A percentile compares a stretch with the other conserved stretches of the same genome.
Evolutionary conservation across 2,797 vertebrate species (phyloP).

Genomic region (Naso thynnoides): DNA sequence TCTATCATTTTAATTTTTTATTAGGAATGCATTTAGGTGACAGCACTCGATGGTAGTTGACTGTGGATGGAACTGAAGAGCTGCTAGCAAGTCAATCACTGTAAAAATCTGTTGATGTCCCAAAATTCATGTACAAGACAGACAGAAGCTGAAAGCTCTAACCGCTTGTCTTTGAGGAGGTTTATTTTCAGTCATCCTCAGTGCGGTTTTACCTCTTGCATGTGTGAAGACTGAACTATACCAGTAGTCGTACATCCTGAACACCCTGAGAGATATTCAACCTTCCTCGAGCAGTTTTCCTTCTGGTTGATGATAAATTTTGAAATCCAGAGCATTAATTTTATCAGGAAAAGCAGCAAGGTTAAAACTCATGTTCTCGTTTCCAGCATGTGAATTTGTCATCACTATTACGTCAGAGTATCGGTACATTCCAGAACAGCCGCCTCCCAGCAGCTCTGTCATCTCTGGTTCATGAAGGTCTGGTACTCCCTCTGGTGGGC

Average conservation of each 20-base stretch:
- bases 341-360: slow-evolving; percentile 9
- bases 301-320: not conserved
- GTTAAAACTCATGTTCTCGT: slow-evolving; percentile 4
- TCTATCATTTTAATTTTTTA: slow-evolving; percentile 38
- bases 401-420: slow-evolving; percentile 15
- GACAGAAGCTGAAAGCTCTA: not conserved
- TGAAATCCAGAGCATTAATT: not conserved
- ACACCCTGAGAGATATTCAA: not conserved
- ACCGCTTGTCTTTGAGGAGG: not conserved
- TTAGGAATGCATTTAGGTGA: slow-evolving; percentile 37
- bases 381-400: slow-evolving; percentile 25
- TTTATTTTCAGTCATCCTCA: not conserved
- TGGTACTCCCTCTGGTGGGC: slow-evolving; percentile 93
- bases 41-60: not conserved
- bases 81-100: not conserved
- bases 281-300: not conserved
- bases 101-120: not conserved
- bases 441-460: slow-evolving; percentile 30
- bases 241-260: not conserved
- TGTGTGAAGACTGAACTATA: not conserved
- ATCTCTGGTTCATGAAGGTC: slow-evolving; percentile 86
- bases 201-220: slow-evolving; percentile 1
- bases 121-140: not conserved
- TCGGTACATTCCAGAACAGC: slow-evolving; percentile 9
- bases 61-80: not conserved